Evolutionary conservation across 2,113 vertebrate genomes (phyloP), one percentile per base, ranked within the genome.

Genomic region (Falco punctatus): DNA sequence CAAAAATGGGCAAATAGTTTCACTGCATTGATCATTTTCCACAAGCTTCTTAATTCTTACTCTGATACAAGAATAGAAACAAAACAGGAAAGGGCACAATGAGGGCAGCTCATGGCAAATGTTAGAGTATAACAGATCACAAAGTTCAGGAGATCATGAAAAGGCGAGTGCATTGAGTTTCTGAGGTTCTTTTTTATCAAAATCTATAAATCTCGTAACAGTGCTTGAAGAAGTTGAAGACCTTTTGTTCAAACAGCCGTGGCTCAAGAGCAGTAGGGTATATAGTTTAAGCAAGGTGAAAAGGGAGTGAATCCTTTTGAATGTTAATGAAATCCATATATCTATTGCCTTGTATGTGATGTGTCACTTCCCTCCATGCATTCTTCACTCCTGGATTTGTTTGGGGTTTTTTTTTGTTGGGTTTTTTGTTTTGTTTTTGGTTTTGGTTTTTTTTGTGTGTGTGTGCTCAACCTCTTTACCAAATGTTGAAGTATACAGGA

Each of bases 31-130:
- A 61, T 57, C 2, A 15, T 49, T 94, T 94, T 81, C 71, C 57
- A 89, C n/a, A 69, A 81, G 24, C 6, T 65, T 58, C 33, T 89
- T 38, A 84, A 94, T 64, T 71, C 44, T 40, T 65, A 22, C 70
- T 30, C 26, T 48, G 32, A 65, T 65, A 81, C 83, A 27, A 84
- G 52, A 96, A 94, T 96, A 96, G 95, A 91, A 96, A 69, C 86
- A 81, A 86, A 96, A 65, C 78, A 71, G 96, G 94, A 96, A 96
- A 82, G 89, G 92, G 95, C 86, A 94, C 94, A 96, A 95, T 96
- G 62, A 91, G 62, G 89, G 81, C 65, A 91, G 67, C 69, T 96
- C 77, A 84, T 69, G 73, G 83, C 77, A 89, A 89, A 79, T 57
- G 75, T 72, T 38, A 61, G 57, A 40, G 40, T 24, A 23, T 57